Conservation (phyloP, 2,113 vertebrate genomes). For the Actenoides lindsayi region DNA sequence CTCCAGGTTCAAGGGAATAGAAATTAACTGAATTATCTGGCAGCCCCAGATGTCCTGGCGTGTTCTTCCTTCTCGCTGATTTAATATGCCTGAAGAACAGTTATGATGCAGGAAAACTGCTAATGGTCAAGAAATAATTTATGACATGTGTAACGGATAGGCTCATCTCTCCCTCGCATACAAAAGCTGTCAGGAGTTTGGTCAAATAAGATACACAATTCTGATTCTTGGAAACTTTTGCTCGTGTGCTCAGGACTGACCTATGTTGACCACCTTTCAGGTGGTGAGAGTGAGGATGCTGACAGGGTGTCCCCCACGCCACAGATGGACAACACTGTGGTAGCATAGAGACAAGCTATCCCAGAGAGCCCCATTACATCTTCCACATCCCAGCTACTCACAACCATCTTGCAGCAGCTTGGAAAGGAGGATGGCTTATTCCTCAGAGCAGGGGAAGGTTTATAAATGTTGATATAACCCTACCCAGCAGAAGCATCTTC, state of each 20-base stretch:
- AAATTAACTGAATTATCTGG: conserved; percentile 96
- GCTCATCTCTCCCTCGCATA: conserved; percentile 28
- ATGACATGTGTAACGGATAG: conserved; percentile 80
- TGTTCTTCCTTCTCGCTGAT: conserved; percentile 83
- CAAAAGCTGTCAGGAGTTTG: conserved; percentile 57
- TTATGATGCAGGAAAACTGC: conserved; percentile 85
- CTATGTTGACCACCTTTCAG: neutral
- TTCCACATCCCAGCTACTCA: neutral
- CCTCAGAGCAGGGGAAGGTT: conserved; percentile 6
- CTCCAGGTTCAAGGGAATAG: conserved; percentile 96
- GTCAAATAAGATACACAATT: conserved; percentile 3
- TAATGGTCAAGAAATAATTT: conserved; percentile 93
- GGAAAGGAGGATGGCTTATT: neutral
- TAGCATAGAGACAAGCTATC: accelerated
- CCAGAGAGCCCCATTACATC: neutral
- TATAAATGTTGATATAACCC: conserved; percentile 47
- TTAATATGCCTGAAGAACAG: conserved; percentile 89
- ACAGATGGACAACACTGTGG: accelerated
- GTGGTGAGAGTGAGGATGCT: accelerated
- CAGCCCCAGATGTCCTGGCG: conserved; percentile 92
- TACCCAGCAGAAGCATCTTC: conserved; percentile 58
- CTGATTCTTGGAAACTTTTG: conserved; percentile 7
- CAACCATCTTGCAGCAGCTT: neutral
- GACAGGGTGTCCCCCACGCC: accelerated
- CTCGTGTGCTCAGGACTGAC: accelerated